phyloP scores from a whole-genome alignment of 2,888 invertebrate species.

The Heliconius cydno region DNA sequence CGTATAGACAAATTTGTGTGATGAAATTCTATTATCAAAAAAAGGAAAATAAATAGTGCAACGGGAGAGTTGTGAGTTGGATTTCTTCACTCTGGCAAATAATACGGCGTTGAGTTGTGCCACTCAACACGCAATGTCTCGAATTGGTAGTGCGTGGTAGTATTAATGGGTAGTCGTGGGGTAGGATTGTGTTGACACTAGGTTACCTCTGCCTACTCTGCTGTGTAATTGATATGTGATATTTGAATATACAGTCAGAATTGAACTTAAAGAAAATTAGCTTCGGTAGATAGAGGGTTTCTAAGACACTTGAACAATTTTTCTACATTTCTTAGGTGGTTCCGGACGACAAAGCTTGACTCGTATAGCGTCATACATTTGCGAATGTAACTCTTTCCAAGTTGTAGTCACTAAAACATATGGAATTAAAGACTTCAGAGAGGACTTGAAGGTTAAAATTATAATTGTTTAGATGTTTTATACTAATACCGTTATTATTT shows the following conservation, averaged over 20 bases:
- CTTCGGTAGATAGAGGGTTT: too few species aligned
- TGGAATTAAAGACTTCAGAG: constrained; percentile 89
- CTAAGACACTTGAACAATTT: not conserved
- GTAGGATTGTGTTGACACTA: too few species aligned
- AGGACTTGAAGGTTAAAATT: constrained; percentile 89
- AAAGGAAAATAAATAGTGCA: too few species aligned
- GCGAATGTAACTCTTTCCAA: constrained; percentile 90
- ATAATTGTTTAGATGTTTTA: not conserved
- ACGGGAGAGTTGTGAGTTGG: not conserved
- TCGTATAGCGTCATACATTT: constrained; percentile 90
- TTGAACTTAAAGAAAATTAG: too few species aligned
- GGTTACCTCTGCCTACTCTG: too few species aligned
- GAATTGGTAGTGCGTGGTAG: too few species aligned
- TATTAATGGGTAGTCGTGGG: too few species aligned
- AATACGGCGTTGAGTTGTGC: not conserved
- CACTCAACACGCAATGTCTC: not conserved
- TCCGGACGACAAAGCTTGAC: constrained; percentile 93
- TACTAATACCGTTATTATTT: not conserved
- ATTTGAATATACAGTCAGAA: too few species aligned
- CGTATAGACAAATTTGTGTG: too few species aligned
- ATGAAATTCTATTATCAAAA: too few species aligned
- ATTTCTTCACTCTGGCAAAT: not conserved
- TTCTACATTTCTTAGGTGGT: constrained; percentile 82
- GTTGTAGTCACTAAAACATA: constrained; percentile 92
- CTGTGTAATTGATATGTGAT: too few species aligned